A percentile compares a stretch with the other conserved stretches of the same genome.
Evolutionary conservation across 2,113 vertebrate species (phyloP).

Genomic region (Hippocampus mohnikei): DNA sequence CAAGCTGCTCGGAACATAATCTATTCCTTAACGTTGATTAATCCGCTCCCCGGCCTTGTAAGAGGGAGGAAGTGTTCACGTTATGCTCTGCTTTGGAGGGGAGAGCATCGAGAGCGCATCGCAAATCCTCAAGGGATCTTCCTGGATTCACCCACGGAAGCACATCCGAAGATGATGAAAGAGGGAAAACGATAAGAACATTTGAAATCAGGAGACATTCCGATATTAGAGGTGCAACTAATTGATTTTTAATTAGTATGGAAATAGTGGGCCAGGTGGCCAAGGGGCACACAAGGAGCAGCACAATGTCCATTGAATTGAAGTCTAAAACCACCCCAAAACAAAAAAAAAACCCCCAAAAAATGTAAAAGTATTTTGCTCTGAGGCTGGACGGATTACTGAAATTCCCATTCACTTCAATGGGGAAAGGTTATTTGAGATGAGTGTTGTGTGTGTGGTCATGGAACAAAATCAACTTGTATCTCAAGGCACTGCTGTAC

Average conservation of each 20-base stretch:
- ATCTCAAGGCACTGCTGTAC: background rate
- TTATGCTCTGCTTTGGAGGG: slow-evolving; percentile 31
- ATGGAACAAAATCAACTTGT: background rate
- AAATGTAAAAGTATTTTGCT: no score
- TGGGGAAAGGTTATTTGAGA: no score
- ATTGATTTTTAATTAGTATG: no score
- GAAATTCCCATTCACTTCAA: no score
- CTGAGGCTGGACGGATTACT: no score
- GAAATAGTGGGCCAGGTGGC: no score
- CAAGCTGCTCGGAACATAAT: slow-evolving; percentile 45
- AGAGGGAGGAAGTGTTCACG: slow-evolving; percentile 37
- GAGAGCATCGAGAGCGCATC: slow-evolving; percentile 32
- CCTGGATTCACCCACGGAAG: slow-evolving; percentile 5
- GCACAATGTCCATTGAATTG: no score
- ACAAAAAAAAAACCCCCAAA: no score
- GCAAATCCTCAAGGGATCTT: slow-evolving; percentile 26
- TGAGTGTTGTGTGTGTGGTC: background rate
- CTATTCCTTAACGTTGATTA: slow-evolving; percentile 52
- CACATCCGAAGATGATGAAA: slow-evolving; percentile 17
- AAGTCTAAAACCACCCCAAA: no score
- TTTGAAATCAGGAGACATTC: background rate
- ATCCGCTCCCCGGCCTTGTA: slow-evolving; percentile 35
- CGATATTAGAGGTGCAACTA: no score
- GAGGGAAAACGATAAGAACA: background rate
- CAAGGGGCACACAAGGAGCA: no score